These are phyloP conservation scores for Teleogryllus oceanicus DNA, from an alignment of 2,888 invertebrate species.

Conservation along the genomic window DNA sequence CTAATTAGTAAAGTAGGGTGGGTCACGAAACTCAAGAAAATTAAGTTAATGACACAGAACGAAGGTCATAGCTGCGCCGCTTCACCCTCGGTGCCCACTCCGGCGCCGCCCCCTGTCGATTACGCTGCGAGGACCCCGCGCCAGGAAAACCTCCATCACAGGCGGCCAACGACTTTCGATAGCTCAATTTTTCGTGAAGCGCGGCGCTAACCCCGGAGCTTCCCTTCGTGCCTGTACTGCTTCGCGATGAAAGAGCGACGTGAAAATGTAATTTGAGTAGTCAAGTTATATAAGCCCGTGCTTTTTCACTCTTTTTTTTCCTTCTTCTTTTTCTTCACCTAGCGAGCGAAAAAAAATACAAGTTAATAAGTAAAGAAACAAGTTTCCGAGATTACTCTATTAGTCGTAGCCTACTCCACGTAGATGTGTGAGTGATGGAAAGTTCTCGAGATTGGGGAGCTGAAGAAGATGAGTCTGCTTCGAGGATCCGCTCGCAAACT, in stretches of 20 bases:
- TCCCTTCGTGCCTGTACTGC: background rate
- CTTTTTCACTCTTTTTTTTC: too few relatives aligned
- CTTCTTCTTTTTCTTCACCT: background rate
- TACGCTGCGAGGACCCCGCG: too few relatives aligned
- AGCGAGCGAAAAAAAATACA: slow-evolving; percentile 18
- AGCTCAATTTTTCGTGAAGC: background rate
- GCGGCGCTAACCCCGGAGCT: background rate
- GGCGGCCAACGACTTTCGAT: background rate
- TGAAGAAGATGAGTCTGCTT: background rate
- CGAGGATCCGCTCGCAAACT: background rate
- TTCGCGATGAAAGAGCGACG: background rate
- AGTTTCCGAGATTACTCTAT: slow-evolving; percentile 18
- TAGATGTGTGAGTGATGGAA: slow-evolving; percentile 4
- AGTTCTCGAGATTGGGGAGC: slow-evolving; percentile 8
- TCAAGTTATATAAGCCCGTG: background rate
- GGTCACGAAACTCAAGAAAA: too few relatives aligned
- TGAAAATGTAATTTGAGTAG: slow-evolving; percentile 10
- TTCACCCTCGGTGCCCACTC: too few relatives aligned
- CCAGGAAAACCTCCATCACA: too few relatives aligned
- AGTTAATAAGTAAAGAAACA: slow-evolving; percentile 18
- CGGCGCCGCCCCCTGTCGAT: too few relatives aligned
- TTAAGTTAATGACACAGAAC: too few relatives aligned
- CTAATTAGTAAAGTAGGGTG: too few relatives aligned
- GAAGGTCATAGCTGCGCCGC: too few relatives aligned
- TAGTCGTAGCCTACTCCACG: background rate